These are phyloP conservation scores for Dichetophora obliterata DNA, from an alignment of 2,888 invertebrate species.

Conservation along the genomic window DNA sequence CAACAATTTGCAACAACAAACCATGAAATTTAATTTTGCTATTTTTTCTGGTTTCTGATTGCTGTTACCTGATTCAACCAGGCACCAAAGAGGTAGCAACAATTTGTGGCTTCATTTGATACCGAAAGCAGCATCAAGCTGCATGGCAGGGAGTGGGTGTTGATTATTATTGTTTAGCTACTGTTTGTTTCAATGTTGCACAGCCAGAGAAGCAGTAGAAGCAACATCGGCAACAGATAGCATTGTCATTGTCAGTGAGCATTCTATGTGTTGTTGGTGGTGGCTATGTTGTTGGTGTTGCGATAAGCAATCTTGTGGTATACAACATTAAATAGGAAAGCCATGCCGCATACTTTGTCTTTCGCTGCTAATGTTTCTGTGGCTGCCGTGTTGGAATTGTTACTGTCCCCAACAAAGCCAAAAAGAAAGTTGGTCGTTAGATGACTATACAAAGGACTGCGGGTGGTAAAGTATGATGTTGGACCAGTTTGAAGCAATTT, in stretches of 20 bases:
- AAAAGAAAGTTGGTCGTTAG: no score
- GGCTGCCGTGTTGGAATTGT: no score
- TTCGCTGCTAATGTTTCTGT: no score
- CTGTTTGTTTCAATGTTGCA: conserved; percentile 33
- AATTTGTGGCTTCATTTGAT: conserved; percentile 38
- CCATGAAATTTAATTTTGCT: conserved; percentile 11
- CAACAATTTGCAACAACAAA: background rate
- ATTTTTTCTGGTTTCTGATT: background rate
- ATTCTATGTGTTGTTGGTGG: background rate
- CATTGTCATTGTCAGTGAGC: conserved; percentile 14
- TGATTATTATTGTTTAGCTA: conserved; percentile 39
- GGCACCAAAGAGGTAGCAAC: background rate
- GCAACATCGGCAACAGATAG: background rate
- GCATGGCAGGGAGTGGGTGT: conserved; percentile 38
- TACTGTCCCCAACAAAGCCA: no score
- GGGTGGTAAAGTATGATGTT: no score
- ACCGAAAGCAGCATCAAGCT: background rate
- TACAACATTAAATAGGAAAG: no score
- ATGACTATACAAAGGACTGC: no score
- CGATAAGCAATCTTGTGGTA: conserved; percentile 24
- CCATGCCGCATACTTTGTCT: no score
- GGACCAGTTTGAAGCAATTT: no score
- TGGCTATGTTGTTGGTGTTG: background rate
- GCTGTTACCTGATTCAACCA: background rate
- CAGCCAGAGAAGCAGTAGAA: background rate